Evolutionary conservation across 2,888 invertebrate genomes (phyloP), one percentile per base, ranked within the genome.

Genomic region (Gortyna flavago): DNA sequence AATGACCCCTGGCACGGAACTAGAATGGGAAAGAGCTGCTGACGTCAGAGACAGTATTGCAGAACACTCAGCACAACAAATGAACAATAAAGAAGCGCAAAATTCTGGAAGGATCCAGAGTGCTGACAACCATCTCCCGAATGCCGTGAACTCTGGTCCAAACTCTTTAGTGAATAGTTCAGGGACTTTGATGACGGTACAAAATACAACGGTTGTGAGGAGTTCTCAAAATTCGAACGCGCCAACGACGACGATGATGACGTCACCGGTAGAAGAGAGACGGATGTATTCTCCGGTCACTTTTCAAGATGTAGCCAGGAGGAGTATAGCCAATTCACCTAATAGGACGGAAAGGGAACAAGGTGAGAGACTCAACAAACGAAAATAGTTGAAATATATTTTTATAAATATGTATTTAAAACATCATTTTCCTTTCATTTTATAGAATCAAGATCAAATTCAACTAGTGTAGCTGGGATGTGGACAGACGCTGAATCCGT

Each of bases 281-380:
- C 97, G 98, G 72, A 97, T 98, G 85, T 98, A 98, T 93, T 98
- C 98, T 0, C 98, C 98, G 0, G 98, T 98, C 32, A 98, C 98
- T 0, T 98, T 98, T 90, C 98, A 98, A 91, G 98, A 98, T 91
- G 98, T 98, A 0, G 98, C 98, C 0, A 95, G 98, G n/a, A 95
- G 98, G 75, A 98, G 98, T 89, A 97, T 98, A 79, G 98, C 98
- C 0, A 98, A 98, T 92, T 98, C 98, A 0, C 98, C 98, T 0
- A 97, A 96, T 74, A 95, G 95, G 81, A 92, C 91, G 38, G 96
- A 95, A 4, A 95, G 92, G 70, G 93, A 93, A 74, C 90, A 92
- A 91, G 95, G 95, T 93, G 85, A 62, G 66, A 29, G 35, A 41
- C 8, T 41, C 7, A 66, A 35, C 5, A 41, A 54, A 51, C 32